Base-by-base conservation (phyloP, 2,888 invertebrate species). In the Andrena hattorfiana region DNA sequence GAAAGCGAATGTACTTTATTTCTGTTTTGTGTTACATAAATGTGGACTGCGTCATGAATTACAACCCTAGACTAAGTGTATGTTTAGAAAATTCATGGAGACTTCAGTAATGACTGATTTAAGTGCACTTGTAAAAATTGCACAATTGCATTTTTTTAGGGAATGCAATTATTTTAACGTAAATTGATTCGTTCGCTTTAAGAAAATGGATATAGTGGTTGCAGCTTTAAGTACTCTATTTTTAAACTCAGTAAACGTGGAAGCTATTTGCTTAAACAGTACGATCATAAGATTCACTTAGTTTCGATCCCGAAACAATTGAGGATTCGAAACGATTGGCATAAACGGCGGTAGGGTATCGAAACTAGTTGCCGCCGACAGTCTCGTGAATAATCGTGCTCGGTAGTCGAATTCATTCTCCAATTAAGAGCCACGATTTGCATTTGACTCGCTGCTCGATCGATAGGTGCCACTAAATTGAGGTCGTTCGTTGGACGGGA, bases 361-460 rank as follows among this genome's bases (percentile, higher is more conserved):
- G 87, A 74, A 81, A 81, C 81, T 56, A 66, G 85, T 80, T 69
- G 79, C 78, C 77, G 77, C 10, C 72, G 80, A 48, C 71, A 77
- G 69, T 81, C 71, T 62, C 51, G 75, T 49, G 87, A 87, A 87
- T 87, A 87, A 88, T 86, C 73, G 79, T 81, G 78, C 68, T 54
- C 80, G 78, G 79, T 75, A 77, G 85, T 80, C 67, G 85, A 83
- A 84, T 85, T 87, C 87, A 86, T 86, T 86, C 86, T 85, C 84
- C 86, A 87, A 87, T 87, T 89, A 85, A 83, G 84, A 79, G 85
- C 62, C 66, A 59, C 81, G 83, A 87, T 87, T 83, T 78, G 83
- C 87, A 83, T 84, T 84, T 59, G 85, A 79, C 76, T 75, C 75
- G 54, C 64, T 62, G 48, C 76, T 59, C 68, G 83, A 86, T 86